These are phyloP conservation scores for Parasteatoda lunata DNA, from an alignment of 2,888 invertebrate species.

Conservation along the genomic window DNA sequence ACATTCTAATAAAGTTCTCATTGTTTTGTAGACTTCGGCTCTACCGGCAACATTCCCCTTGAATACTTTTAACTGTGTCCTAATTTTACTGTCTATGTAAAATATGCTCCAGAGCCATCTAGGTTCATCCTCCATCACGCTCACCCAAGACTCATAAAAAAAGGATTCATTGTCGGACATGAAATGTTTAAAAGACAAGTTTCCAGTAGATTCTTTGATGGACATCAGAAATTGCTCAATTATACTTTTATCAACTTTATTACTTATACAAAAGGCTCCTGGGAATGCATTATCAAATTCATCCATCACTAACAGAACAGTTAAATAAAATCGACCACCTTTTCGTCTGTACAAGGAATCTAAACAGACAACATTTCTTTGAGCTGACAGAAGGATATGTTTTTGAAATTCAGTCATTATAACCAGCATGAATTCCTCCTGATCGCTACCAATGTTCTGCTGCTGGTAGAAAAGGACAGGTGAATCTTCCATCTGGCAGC, in stretches of 20 bases:
- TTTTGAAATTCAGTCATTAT: conserved; percentile 60
- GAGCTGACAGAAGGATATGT: conserved; percentile 34
- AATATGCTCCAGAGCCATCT: conserved; percentile 48
- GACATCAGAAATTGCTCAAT: conserved; percentile 21
- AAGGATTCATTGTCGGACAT: conserved; percentile 39
- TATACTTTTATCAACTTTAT: conserved; percentile 29
- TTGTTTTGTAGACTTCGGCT: conserved; percentile 42
- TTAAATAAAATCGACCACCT: conserved; percentile 26
- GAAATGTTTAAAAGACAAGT: conserved; percentile 22
- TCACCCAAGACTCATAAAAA: conserved; percentile 46
- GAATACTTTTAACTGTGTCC: conserved; percentile 20
- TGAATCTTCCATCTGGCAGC: conserved; percentile 42
- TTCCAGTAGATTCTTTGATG: conserved; percentile 33
- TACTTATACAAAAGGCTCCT: conserved; percentile 51
- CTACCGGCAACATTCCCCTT: conserved; percentile 33
- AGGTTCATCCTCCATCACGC: conserved; percentile 37
- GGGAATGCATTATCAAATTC: conserved; percentile 45
- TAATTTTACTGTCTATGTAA: conserved; percentile 34
- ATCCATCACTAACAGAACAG: conserved; percentile 42
- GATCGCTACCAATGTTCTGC: conserved; percentile 8
- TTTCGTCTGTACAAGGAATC: conserved; percentile 20
- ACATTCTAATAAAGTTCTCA: conserved; percentile 39
- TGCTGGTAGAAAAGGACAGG: conserved; percentile 35
- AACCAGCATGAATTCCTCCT: conserved; percentile 26
- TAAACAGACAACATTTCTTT: conserved; percentile 33